Percentiles rank a stretch among this genome's conserved stretches.
These are phyloP conservation scores for Anomalospiza imberbis DNA, from an alignment of 2,797 vertebrate species.

Conservation along the genomic window DNA sequence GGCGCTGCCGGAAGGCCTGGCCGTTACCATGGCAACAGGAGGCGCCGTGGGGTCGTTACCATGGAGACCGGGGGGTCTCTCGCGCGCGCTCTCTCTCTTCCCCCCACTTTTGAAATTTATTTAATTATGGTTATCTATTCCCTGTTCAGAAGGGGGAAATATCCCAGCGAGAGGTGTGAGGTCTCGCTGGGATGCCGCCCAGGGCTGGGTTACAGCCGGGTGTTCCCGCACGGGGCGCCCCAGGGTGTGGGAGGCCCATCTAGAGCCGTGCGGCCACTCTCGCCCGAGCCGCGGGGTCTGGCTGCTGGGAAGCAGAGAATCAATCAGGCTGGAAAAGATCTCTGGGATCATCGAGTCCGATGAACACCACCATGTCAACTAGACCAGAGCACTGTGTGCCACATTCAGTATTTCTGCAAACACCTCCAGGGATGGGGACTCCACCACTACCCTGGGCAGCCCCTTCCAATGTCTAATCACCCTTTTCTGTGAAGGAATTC, in stretches of 20 bases:
- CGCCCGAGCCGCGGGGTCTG: no score
- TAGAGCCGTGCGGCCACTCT: fast-evolving
- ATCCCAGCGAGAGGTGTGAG: neutral
- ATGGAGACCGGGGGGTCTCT: neutral
- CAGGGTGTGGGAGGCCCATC: fast-evolving
- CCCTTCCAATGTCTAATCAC: neutral
- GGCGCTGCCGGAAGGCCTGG: neutral
- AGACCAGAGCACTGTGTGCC: neutral
- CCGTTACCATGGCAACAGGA: neutral
- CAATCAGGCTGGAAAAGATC: neutral
- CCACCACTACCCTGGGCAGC: neutral
- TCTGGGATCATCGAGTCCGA: neutral
- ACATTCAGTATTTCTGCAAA: fast-evolving
- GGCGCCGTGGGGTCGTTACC: neutral
- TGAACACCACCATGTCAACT: neutral
- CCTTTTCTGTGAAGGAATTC: neutral
- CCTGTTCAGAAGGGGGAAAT: neutral
- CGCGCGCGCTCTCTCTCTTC: no score
- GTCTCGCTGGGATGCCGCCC: neutral
- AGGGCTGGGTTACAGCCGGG: fast-evolving
- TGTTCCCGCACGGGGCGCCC: fast-evolving
- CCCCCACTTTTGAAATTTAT: fast-evolving
- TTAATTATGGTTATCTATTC: neutral
- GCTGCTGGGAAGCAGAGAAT: neutral
- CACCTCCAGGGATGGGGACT: neutral